phyloP scores from a whole-genome alignment of 2,797 vertebrate genomes.

The Artibeus jamaicensis region DNA sequence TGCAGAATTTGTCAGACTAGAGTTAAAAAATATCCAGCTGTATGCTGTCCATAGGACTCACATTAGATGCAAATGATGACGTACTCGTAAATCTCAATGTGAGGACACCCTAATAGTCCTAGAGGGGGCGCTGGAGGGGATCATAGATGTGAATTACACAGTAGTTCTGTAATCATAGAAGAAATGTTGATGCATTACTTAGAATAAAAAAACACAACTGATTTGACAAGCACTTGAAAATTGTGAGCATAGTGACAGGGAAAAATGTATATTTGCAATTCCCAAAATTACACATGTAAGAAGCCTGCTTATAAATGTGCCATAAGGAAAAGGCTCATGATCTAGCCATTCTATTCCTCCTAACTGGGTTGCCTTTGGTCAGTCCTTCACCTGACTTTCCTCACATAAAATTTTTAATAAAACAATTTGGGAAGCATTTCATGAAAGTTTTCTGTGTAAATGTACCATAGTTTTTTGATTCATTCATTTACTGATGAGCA shows the following conservation, averaged over 20 bases:
- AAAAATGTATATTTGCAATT: neutral
- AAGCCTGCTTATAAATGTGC: neutral
- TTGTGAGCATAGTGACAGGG: neutral
- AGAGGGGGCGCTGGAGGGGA: neutral
- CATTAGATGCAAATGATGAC: neutral
- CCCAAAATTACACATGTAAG: neutral
- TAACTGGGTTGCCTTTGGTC: neutral
- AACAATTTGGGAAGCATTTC: slow-evolving; percentile 28
- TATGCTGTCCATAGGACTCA: neutral
- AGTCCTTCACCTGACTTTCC: neutral
- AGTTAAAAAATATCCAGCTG: neutral
- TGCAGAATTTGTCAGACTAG: neutral
- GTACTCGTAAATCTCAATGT: neutral
- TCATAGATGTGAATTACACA: neutral
- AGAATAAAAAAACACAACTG: neutral
- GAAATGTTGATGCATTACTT: neutral
- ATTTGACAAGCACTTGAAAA: slow-evolving; percentile 7
- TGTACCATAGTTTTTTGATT: too few relatives aligned
- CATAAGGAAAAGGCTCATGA: neutral
- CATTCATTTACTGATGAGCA: too few relatives aligned
- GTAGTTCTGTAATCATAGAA: neutral
- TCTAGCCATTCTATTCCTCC: neutral
- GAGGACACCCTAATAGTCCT: neutral
- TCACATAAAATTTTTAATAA: slow-evolving; percentile 21
- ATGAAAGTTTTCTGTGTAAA: neutral